Percentiles rank a stretch among this genome's conserved stretches.
Conservation (phyloP, 1,140 invertebrate genomes). For the Chlorops oryzae region DNA sequence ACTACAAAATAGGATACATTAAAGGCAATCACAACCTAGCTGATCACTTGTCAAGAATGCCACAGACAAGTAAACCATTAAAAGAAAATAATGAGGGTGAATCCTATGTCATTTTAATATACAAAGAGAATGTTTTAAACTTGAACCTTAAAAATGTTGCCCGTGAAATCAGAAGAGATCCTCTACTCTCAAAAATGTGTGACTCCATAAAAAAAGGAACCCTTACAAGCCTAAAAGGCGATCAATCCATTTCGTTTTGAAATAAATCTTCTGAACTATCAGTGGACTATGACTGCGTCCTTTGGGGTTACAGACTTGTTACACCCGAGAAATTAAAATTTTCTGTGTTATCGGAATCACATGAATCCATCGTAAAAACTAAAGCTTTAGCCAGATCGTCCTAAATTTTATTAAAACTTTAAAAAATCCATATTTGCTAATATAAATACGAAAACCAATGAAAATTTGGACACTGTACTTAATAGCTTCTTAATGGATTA, state of each 20-base stretch:
- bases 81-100: too few species aligned
- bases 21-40: too few species aligned
- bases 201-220: neutral
- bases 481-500: neutral
- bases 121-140: too few species aligned
- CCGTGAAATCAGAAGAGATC: neutral
- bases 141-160: slow-evolving; percentile 1
- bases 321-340: neutral
- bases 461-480: neutral
- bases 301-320: neutral
- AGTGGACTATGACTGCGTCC: neutral
- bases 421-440: too few species aligned
- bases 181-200: neutral
- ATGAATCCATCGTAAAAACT: too few species aligned
- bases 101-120: too few species aligned
- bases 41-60: too few species aligned
- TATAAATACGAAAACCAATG: too few species aligned
- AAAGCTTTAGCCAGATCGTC: too few species aligned
- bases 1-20: too few species aligned
- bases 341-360: too few species aligned
- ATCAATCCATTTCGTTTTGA: neutral
- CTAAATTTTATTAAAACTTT: neutral
- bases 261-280: neutral
- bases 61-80: too few species aligned
- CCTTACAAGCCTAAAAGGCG: neutral